Evolutionary conservation across 64 coral and sea anemone genomes (phyloP).

Genomic region (Pocillopora damicornis): DNA sequence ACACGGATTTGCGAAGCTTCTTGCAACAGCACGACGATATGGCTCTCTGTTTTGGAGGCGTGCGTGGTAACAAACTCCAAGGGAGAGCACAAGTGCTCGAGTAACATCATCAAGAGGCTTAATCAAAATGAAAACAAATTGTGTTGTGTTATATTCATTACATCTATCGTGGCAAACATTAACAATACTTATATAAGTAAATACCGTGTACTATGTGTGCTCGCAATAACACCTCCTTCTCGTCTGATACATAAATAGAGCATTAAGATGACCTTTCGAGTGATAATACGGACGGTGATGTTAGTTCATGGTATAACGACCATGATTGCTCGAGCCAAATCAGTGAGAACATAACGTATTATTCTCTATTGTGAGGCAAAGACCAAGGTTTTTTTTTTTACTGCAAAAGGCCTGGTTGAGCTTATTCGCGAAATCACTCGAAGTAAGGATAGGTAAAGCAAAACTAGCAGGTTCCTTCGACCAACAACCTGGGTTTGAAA

Average conservation of each 20-base stretch:
- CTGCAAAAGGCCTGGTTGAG: too few relatives aligned
- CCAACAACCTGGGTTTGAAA: not conserved
- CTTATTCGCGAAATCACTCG: too few relatives aligned
- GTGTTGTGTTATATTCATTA: not conserved
- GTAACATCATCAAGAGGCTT: slow-evolving; percentile 52
- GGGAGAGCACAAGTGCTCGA: slow-evolving; percentile 54
- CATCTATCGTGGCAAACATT: too few relatives aligned
- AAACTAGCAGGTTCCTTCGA: not conserved
- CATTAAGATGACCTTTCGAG: not conserved
- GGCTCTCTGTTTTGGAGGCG: slow-evolving; percentile 58
- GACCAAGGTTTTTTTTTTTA: too few relatives aligned
- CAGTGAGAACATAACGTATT: too few relatives aligned
- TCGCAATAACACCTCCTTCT: too few relatives aligned
- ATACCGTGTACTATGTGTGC: too few relatives aligned
- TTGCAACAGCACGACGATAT: slow-evolving; percentile 46
- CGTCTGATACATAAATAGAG: not conserved
- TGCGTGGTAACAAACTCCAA: slow-evolving; percentile 82
- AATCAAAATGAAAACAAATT: not conserved
- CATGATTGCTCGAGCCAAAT: too few relatives aligned
- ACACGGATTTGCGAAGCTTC: slow-evolving; percentile 37
- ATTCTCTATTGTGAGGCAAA: too few relatives aligned
- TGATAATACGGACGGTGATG: not conserved
- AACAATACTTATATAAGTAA: too few relatives aligned
- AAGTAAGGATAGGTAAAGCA: not conserved
- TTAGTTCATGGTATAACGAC: too few relatives aligned